phyloP scores from a whole-genome alignment of 2,113 vertebrate genomes.

The Gavia stellata region DNA sequence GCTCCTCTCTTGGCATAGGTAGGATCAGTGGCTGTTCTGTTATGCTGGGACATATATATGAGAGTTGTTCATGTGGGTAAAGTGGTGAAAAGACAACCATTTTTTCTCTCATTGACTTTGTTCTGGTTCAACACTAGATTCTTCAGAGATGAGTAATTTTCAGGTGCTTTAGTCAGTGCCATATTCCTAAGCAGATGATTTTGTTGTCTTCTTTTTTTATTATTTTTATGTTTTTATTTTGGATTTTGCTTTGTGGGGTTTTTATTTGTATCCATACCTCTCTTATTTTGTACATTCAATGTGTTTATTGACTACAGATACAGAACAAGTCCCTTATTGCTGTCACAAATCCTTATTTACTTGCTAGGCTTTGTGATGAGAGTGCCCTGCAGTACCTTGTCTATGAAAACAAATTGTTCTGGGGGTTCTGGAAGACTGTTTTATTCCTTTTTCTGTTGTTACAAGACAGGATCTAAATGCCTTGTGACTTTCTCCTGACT shows the following conservation, averaged over 20 bases:
- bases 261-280: neutral
- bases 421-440: neutral
- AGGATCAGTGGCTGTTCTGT: neutral
- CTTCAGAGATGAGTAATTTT: neutral
- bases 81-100: neutral
- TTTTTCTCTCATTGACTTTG: neutral
- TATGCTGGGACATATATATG: neutral
- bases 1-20: neutral
- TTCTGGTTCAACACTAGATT: neutral
- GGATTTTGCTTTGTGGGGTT: neutral
- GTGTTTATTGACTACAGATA: neutral
- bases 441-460: neutral
- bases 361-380: neutral
- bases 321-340: neutral
- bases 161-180: neutral
- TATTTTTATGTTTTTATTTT: neutral
- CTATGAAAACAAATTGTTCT: neutral
- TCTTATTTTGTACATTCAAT: neutral
- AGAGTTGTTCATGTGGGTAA: neutral
- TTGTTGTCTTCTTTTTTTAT: neutral
- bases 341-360: slow-evolving; percentile 12
- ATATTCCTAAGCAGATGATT: neutral
- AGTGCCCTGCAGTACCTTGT: neutral
- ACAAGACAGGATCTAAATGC: neutral
- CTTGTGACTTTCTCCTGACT: neutral